Conservation (phyloP, 2,113 vertebrate species). For the Glaucidium brasilianum region DNA sequence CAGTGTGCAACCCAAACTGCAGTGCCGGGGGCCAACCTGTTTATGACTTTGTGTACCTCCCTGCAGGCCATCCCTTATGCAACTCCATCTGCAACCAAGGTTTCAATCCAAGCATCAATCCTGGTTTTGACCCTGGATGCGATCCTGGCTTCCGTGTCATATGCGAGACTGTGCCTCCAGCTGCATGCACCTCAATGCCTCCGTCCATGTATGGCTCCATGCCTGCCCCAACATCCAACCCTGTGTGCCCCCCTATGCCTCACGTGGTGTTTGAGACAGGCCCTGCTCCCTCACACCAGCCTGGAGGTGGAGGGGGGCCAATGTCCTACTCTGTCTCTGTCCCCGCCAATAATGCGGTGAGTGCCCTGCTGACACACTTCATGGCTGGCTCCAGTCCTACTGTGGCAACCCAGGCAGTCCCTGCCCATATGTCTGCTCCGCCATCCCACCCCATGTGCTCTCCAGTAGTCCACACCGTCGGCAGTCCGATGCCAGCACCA, state of each 20-base stretch:
- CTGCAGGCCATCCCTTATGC: slow-evolving; percentile 50
- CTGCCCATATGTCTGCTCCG: neutral
- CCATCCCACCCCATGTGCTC: neutral
- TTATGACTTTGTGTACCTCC: slow-evolving; percentile 50
- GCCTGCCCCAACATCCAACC: neutral
- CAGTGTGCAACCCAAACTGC: slow-evolving; percentile 53
- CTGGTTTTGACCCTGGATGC: neutral
- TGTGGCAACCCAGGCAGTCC: neutral
- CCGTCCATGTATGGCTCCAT: neutral
- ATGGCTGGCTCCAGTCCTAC: slow-evolving; percentile 19
- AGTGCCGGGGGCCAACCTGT: slow-evolving; percentile 32
- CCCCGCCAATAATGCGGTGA: slow-evolving; percentile 38
- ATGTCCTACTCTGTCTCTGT: slow-evolving; percentile 59
- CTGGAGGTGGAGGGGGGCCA: neutral
- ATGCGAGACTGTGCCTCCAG: slow-evolving; percentile 17
- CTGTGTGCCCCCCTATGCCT: slow-evolving; percentile 2
- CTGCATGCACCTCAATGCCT: neutral
- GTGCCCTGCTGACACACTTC: slow-evolving; percentile 46
- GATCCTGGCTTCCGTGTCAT: slow-evolving; percentile 55
- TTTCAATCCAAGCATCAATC: slow-evolving; percentile 4
- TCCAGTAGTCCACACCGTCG: neutral
- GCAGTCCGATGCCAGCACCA: neutral
- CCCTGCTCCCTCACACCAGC: neutral
- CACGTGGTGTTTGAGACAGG: slow-evolving; percentile 21
- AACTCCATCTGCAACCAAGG: slow-evolving; percentile 50